Conservation (phyloP, 2,797 vertebrate genomes). For the Epinephelus malabaricus region DNA sequence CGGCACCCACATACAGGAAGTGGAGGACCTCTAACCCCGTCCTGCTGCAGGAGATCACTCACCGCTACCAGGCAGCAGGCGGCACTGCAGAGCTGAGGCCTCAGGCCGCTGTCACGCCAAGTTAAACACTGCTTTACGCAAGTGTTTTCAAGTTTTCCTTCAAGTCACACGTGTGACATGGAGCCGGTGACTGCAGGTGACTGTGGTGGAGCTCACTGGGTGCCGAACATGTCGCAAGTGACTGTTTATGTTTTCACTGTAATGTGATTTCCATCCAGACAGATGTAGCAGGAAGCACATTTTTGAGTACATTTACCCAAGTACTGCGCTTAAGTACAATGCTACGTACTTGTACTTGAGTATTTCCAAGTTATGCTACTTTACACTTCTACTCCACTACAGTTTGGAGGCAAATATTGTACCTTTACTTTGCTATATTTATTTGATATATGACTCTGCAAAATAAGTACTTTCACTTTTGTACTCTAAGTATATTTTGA, state of each 20-base stretch:
- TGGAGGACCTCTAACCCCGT: constrained; percentile 24
- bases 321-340: too few species aligned
- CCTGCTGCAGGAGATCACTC: constrained; percentile 43
- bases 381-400: neutral
- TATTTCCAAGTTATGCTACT: neutral
- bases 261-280: neutral
- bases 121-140: too few species aligned
- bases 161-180: neutral
- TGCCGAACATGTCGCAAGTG: neutral
- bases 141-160: neutral
- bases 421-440: too few species aligned
- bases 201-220: neutral
- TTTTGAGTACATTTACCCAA: too few species aligned
- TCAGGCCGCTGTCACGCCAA: neutral
- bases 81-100: neutral
- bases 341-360: neutral
- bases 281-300: neutral
- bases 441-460: too few species aligned
- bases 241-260: neutral
- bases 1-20: constrained; percentile 12
- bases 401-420: too few species aligned
- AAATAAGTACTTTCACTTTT: too few species aligned
- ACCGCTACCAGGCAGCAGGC: constrained; percentile 4
- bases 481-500: too few species aligned
- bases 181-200: neutral